These are phyloP conservation scores for Campoplex nolae DNA, from an alignment of 2,888 invertebrate species.

Conservation along the genomic window DNA sequence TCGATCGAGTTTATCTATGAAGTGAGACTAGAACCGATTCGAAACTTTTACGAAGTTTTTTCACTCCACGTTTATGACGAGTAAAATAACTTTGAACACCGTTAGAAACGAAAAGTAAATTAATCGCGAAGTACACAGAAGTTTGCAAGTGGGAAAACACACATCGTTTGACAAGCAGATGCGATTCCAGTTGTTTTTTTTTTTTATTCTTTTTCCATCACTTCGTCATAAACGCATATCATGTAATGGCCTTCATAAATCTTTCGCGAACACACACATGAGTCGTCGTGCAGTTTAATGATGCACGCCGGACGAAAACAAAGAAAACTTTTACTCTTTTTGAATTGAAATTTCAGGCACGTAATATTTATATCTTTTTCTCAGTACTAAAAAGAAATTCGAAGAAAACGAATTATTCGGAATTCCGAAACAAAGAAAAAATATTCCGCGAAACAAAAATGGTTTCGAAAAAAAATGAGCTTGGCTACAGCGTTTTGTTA, in stretches of 20 bases:
- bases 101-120: neutral
- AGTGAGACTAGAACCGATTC: neutral
- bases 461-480: neutral
- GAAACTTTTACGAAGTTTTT: neutral
- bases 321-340: neutral
- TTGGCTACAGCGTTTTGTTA: neutral
- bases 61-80: neutral
- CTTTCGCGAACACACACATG: neutral
- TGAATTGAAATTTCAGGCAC: neutral
- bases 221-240: conserved; percentile 5
- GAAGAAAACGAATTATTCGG: neutral
- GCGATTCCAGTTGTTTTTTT: conserved; percentile 1
- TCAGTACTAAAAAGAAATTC: neutral
- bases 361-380: neutral
- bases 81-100: neutral
- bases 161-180: conserved; percentile 11
- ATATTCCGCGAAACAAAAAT: neutral
- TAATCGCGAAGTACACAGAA: neutral
- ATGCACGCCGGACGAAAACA: neutral
- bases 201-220: conserved; percentile 10
- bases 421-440: neutral
- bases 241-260: conserved; percentile 13
- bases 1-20: neutral
- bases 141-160: neutral
- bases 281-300: neutral